Evolutionary conservation across 2,113 vertebrate species (phyloP), one percentile per base, ranked within the genome.

Genomic region (Neopipo cinnamomea): DNA sequence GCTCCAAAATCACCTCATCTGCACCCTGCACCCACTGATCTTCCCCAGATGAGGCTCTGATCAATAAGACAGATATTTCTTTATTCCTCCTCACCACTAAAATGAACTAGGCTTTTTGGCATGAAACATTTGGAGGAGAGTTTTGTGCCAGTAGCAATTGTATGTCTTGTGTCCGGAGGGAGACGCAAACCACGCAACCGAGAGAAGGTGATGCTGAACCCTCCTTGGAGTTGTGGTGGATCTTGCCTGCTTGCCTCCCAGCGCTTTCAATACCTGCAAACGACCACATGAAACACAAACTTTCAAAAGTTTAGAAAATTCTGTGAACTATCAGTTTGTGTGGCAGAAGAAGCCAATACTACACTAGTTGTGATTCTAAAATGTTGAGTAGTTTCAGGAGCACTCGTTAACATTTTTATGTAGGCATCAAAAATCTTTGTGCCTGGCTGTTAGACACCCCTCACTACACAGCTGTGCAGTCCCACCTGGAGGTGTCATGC

Each of bases 111-210:
- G 11, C 14, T 27, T 93, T 82, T 39, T 35, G n/a, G 66, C 31
- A n/a, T 52, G 52, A 79, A 88, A 75, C 44, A 39, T 62, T 67
- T 28, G 16, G 42, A 62, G 42, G 41, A 42, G 37, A 53, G 9
- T 35, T 78, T 65, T 63, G 33, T 42, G 41, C 42, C 21, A 6
- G n/a, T 3, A 28, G 42, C 22, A 55, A 22, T 78, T 76, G 88
- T 15, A 30, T 52, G 9, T n/a, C 30, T 82, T 6, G 5, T 37
- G 35, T 68, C 44, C 1, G 0, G 4, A 16, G 41, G 56, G 56
- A 75, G 31, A 39, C 10, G 24, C 18, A 56, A 56, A 70, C 15
- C 6, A 19, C 15, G 23, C 14, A 31, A 2, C 35, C 0, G 3
- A 50, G 56, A 52, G 50, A n/a, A 81, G 55, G 27, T 62, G 68